Conservation (phyloP, 2,888 invertebrate species). For the Cetonia aurata region DNA sequence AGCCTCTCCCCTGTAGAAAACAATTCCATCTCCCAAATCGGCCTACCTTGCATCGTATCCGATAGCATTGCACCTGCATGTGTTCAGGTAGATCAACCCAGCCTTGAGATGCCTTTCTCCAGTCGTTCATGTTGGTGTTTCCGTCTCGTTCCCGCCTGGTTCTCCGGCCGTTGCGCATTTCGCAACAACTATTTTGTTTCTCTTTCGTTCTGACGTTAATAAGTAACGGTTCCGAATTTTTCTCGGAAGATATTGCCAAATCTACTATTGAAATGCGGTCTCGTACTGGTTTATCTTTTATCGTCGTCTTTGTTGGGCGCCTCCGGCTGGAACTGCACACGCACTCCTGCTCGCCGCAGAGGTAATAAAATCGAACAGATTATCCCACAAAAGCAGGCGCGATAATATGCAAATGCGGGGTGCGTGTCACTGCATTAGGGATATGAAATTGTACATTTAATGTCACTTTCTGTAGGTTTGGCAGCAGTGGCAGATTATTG, state of each 20-base stretch:
- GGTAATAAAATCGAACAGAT: slow-evolving; percentile 24
- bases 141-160: slow-evolving; percentile 43
- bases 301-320: slow-evolving; percentile 22
- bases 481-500: neutral
- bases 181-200: slow-evolving; percentile 43
- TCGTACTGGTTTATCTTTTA: slow-evolving; percentile 35
- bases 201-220: slow-evolving; percentile 52
- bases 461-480: neutral
- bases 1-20: slow-evolving; percentile 16
- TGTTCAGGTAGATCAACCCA: slow-evolving; percentile 57
- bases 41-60: slow-evolving; percentile 48
- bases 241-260: slow-evolving; percentile 55
- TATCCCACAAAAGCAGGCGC: slow-evolving; percentile 19
- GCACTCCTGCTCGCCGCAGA: neutral
- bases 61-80: slow-evolving; percentile 56
- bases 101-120: slow-evolving; percentile 58
- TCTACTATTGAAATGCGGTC: slow-evolving; percentile 47
- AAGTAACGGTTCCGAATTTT: slow-evolving; percentile 57
- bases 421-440: neutral
- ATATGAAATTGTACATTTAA: slow-evolving; percentile 10
- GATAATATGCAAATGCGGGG: slow-evolving; percentile 23
- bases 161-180: slow-evolving; percentile 25
- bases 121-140: slow-evolving; percentile 42
- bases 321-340: slow-evolving; percentile 13
- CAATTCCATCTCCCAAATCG: slow-evolving; percentile 28